Evolutionary conservation across 1,140 invertebrate genomes (phyloP).

Genomic region (Pseudomyrmex gracilis): DNA sequence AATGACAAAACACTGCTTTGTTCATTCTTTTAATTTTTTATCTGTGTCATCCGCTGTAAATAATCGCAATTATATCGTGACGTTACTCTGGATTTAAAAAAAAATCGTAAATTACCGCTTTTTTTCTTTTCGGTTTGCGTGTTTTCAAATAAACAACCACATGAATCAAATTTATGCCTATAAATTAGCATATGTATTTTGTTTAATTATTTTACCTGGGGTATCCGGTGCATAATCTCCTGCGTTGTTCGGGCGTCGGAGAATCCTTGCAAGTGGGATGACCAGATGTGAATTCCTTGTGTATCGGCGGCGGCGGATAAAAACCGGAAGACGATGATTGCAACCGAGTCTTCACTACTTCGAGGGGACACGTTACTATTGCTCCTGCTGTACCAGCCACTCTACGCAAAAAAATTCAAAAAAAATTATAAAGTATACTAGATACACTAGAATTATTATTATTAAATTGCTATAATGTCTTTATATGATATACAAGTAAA

Average conservation of each 20-base stretch:
- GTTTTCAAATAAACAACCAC: too few species aligned
- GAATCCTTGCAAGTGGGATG: conserved; percentile 85
- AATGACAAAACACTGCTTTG: too few species aligned
- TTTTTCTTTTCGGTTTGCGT: too few species aligned
- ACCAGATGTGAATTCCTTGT: conserved; percentile 81
- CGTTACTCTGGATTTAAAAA: too few species aligned
- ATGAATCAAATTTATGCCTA: too few species aligned
- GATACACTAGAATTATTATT: background rate
- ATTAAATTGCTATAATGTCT: background rate
- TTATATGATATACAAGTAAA: background rate
- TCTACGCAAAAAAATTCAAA: conserved; percentile 85
- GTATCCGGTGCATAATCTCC: conserved; percentile 83
- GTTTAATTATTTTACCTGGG: conserved; percentile 75
- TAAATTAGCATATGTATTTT: background rate
- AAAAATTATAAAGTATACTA: background rate
- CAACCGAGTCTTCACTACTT: conserved; percentile 99
- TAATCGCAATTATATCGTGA: too few species aligned
- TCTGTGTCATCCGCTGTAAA: too few species aligned
- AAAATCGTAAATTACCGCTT: too few species aligned
- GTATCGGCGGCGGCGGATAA: conserved; percentile 80
- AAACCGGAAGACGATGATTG: conserved; percentile 95
- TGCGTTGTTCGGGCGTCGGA: conserved; percentile 83
- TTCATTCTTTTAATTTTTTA: too few species aligned
- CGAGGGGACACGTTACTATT: conserved; percentile 98
- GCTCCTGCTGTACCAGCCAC: conserved; percentile 98